These are phyloP conservation scores for Vimba vimba DNA, from an alignment of 2,113 vertebrate genomes.

Conservation along the genomic window DNA sequence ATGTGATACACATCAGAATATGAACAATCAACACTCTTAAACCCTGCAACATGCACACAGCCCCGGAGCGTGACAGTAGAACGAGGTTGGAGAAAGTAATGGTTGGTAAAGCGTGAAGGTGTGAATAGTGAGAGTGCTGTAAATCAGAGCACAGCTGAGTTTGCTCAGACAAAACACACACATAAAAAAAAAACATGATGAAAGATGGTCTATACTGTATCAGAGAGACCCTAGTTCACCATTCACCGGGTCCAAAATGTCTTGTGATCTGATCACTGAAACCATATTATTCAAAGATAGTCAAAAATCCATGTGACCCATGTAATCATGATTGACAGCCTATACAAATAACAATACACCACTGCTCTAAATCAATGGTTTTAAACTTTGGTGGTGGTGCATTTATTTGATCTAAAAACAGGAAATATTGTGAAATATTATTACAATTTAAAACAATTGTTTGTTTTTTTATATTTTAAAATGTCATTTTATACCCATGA, in stretches of 20 bases:
- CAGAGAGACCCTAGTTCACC: background rate
- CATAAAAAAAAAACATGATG: background rate
- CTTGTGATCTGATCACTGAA: background rate
- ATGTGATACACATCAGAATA: background rate
- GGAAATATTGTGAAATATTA: no score
- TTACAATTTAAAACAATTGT: no score
- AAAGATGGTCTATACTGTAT: background rate
- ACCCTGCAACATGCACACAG: background rate
- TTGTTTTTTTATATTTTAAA: no score
- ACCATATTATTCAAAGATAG: background rate
- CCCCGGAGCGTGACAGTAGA: conserved; percentile 12
- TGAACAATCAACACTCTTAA: conserved; percentile 24
- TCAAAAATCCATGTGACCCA: background rate
- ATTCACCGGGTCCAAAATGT: background rate
- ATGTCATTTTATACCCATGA: background rate
- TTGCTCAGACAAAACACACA: conserved; percentile 32
- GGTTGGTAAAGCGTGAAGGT: conserved; percentile 38
- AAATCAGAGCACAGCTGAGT: conserved; percentile 45
- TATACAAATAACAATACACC: background rate
- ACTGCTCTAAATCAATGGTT: background rate
- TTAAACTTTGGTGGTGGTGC: background rate
- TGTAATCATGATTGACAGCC: background rate
- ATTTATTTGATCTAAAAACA: no score
- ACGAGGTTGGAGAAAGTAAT: conserved; percentile 34
- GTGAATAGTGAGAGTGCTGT: conserved; percentile 27